phyloP scores from a whole-genome alignment of 2,113 vertebrate genomes.

The Microcebus griseorufus region DNA sequence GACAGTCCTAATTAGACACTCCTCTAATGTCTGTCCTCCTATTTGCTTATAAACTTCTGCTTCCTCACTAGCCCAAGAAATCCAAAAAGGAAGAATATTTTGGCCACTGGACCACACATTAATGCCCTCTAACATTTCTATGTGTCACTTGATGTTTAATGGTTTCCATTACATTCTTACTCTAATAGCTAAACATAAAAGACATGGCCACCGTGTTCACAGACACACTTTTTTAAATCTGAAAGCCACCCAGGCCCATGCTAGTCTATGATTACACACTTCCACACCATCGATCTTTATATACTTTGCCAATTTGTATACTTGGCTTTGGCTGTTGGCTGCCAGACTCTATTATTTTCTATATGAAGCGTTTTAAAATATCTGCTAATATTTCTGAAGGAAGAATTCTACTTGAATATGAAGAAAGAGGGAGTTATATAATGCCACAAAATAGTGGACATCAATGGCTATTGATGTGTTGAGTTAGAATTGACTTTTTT shows the following conservation, averaged over 20 bases:
- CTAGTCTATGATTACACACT: not conserved
- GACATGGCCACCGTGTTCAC: not conserved
- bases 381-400: constrained; percentile 14
- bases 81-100: not conserved
- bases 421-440: not conserved
- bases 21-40: not conserved
- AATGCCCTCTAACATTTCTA: not conserved
- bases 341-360: constrained; percentile 39
- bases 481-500: not conserved
- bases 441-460: not conserved
- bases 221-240: not conserved
- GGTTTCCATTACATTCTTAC: not conserved
- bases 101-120: not conserved
- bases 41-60: not conserved
- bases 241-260: not conserved
- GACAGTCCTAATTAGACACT: not conserved
- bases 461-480: not conserved
- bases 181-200: not conserved
- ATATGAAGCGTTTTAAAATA: not conserved
- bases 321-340: not conserved
- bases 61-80: not conserved
- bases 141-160: not conserved
- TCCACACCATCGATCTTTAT: not conserved
- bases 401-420: not conserved
- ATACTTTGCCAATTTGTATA: not conserved